Base-by-base conservation (phyloP, 2,113 vertebrate species). In the Oreotragus oreotragus region DNA sequence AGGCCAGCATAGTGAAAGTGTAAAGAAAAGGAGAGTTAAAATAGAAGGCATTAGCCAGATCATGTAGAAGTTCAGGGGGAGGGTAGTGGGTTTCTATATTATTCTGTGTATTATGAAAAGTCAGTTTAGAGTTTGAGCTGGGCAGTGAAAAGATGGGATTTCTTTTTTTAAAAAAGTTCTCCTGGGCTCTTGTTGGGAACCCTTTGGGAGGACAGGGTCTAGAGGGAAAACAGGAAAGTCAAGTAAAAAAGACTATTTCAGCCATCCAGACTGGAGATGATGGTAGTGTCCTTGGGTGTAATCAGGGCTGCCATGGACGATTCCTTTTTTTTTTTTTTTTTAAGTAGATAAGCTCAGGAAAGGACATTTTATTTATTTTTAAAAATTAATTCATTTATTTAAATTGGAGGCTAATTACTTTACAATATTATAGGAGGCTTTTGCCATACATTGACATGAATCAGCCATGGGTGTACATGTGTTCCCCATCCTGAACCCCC, bases 241-340 rank as follows among this genome's bases (percentile, higher is more conserved):
- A 70, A 55, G 9, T 3, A n/a, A n/a, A 25, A 11, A 76, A 60
- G 5, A 84, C 25, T 36, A 3, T 86, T 81, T 43, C 8, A 49
- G 2, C 91, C 5, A 49, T 45, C 55, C 27, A 57, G 17, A 53
- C 2, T 33, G 7, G 28, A 39, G 7, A 47, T 5, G 7, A 30
- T 43, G 51, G 16, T 7, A 12, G 28, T 49, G 17, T 49, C n/a
- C 1, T 15, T 64, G 15, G 1, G 1, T 60, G 1, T 17, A 2
- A 64, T 57, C 28, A 57, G 23, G 30, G 5, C 9, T 84, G 84
- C 23, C 55, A 23, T 28, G 36, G 14, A 45, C 39, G 49, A 23
- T 36, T 84, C 3, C 14, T n/a, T n/a, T n/a, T n/a, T n/a, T n/a
- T 19, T 39, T 87, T 76, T 70, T 81, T 81, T 70, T 81, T 73